Base-by-base conservation (phyloP, 1,140 invertebrate genomes). In the Pseudobourletiella spinata region DNA sequence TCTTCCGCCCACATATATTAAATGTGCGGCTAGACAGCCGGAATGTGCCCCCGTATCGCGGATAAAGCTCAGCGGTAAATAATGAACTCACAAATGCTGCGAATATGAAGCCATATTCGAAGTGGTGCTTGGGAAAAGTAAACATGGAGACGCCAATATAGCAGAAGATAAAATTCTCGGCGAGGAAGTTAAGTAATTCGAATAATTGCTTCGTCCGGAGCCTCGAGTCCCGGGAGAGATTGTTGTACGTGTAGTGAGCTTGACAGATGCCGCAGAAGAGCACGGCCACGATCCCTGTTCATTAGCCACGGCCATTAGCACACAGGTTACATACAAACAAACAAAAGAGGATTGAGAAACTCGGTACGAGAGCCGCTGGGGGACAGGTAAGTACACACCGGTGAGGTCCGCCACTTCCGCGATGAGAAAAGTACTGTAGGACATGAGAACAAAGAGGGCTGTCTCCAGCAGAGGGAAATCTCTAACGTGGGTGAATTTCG, bases 101-200 rank as follows among this genome's bases (percentile, higher is more conserved):
- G 61, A 91, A 81, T 59, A 98, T 96, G 73, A 99, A 98, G 54
- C 86, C 84, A 28, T 84, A 81, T 76, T 95, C 88, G 77, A 96
- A 98, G 72, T 87, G 86, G 74, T 96, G 93, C 69, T 92, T 92
- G 15, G 91, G 90, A 75, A 96, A 96, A 0, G 95, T 98, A 73
- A 98, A 98, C 86, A 98, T 94, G 3, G 92, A 95, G 0, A 99
- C 95, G 18, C 96, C 96, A 73, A 99, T 98, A 77, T 98, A 98
- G 25, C 89, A 90, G 77, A 99, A 99, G 68, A 98, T 98, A 77
- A 99, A 99, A 78, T 97, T 98, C 76, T 99, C 95, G 0, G 93
- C 90, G 59, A 98, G 79, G 77, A 99, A 99, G 76, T 96, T 98
- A 46, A 97, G 79, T 63, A 98, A 77, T 74, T 96, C 92, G 78